A percentile compares a stretch with the other conserved stretches of the same genome.
These are phyloP conservation scores for Serinus canaria DNA, from an alignment of 2,113 vertebrate species.

Conservation along the genomic window DNA sequence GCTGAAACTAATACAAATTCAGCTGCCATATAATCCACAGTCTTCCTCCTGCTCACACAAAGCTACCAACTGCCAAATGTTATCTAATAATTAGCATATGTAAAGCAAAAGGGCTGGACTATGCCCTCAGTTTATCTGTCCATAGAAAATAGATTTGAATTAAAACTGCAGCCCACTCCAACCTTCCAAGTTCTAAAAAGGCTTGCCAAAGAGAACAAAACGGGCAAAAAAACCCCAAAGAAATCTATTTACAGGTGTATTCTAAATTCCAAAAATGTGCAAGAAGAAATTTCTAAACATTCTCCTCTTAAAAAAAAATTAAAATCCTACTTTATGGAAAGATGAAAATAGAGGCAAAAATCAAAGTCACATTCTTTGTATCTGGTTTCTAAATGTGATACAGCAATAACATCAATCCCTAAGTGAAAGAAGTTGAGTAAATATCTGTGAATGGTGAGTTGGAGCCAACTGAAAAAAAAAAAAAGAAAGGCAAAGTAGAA, in stretches of 20 bases:
- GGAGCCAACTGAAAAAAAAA: neutral
- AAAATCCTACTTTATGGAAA: neutral
- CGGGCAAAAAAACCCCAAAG: neutral
- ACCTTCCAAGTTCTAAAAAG: conserved; percentile 51
- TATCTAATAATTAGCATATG: conserved; percentile 74
- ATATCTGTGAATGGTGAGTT: neutral
- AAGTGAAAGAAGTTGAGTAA: neutral
- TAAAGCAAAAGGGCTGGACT: conserved; percentile 68
- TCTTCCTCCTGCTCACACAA: conserved; percentile 50
- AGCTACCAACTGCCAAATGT: conserved; percentile 69
- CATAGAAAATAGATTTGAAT: conserved; percentile 55
- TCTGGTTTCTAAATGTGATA: neutral
- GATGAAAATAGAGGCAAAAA: neutral
- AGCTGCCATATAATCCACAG: conserved; percentile 67
- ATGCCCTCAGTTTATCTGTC: conserved; percentile 70
- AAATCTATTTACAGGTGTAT: neutral
- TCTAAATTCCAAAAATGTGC: neutral
- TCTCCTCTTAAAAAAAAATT: neutral
- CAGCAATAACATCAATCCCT: neutral
- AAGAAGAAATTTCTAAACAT: neutral
- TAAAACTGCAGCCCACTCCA: conserved; percentile 47
- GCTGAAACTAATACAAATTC: conserved; percentile 71
- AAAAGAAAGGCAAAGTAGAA: neutral
- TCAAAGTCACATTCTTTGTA: neutral
- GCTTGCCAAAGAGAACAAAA: neutral